Conservation (phyloP, 2,888 invertebrate genomes). For the Athalia rosae region DNA sequence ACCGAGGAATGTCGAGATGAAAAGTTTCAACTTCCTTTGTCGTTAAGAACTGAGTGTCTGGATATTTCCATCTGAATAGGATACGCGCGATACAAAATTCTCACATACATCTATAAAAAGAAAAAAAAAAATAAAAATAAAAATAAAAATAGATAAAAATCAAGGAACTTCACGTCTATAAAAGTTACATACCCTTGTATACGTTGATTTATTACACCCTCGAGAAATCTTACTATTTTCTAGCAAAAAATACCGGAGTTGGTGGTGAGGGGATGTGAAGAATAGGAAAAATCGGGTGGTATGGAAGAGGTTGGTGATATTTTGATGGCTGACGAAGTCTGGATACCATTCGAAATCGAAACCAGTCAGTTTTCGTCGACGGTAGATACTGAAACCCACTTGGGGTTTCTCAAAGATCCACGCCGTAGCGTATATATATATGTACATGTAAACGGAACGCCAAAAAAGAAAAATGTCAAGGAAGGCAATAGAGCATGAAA, state of each 20-base stretch:
- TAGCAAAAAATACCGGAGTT: too few relatives aligned
- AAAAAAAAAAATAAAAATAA: too few relatives aligned
- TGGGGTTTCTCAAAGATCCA: neutral
- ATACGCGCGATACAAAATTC: neutral
- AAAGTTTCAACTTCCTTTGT: conserved; percentile 22
- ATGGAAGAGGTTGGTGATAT: neutral
- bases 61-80: conserved; percentile 14
- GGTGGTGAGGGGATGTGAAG: too few relatives aligned
- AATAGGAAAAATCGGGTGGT: too few relatives aligned
- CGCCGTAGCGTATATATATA: neutral
- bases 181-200: neutral
- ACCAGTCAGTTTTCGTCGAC: conserved; percentile 6
- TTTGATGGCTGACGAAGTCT: conserved; percentile 15
- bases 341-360: neutral
- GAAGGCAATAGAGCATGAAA: conserved; percentile 18
- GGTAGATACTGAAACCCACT: too few relatives aligned
- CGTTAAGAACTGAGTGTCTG: neutral
- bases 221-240: conserved; percentile 48
- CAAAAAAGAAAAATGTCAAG: conserved; percentile 2
- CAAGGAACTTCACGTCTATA: too few relatives aligned
- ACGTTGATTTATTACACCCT: conserved; percentile 52
- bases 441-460: neutral
- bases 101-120: too few relatives aligned
- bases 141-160: too few relatives aligned
- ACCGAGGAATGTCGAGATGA: conserved; percentile 3